Conservation (phyloP, 2,113 vertebrate genomes). For the Oncorhynchus mykiss region DNA sequence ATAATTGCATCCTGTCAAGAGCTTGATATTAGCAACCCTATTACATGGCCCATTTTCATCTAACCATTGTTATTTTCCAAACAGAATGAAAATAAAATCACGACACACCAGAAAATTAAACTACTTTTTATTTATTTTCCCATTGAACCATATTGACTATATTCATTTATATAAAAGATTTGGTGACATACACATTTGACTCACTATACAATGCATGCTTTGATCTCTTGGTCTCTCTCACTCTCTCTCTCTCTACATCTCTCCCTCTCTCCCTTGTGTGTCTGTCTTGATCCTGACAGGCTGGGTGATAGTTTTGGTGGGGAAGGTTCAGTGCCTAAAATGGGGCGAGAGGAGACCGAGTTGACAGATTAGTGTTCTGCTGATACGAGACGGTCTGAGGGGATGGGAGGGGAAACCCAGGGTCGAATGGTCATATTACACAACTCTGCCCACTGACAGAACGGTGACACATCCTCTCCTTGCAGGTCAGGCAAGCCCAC, state of each 20-base stretch:
- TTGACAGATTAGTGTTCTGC: conserved; percentile 60
- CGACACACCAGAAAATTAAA: not conserved
- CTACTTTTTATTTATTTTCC: not conserved
- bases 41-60: too few relatives aligned
- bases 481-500: conserved; percentile 39
- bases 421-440: conserved; percentile 50
- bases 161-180: not conserved
- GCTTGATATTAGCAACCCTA: too few relatives aligned
- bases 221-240: not conserved
- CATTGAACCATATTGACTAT: not conserved
- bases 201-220: not conserved
- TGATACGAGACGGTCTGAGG: conserved; percentile 30
- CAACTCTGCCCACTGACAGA: conserved; percentile 54
- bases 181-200: not conserved
- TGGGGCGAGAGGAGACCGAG: conserved; percentile 36
- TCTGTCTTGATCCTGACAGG: conserved; percentile 20
- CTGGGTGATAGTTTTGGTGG: conserved; percentile 17
- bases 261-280: not conserved
- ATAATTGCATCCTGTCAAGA: not conserved
- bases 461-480: conserved; percentile 27
- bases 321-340: conserved; percentile 7
- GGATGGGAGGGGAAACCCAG: conserved; percentile 18
- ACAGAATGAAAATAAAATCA: not conserved
- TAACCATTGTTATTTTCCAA: not conserved
- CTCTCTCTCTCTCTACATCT: not conserved